phyloP scores from a whole-genome alignment of 2,888 invertebrate species.

The Lordiphosa fenestrarum region DNA sequence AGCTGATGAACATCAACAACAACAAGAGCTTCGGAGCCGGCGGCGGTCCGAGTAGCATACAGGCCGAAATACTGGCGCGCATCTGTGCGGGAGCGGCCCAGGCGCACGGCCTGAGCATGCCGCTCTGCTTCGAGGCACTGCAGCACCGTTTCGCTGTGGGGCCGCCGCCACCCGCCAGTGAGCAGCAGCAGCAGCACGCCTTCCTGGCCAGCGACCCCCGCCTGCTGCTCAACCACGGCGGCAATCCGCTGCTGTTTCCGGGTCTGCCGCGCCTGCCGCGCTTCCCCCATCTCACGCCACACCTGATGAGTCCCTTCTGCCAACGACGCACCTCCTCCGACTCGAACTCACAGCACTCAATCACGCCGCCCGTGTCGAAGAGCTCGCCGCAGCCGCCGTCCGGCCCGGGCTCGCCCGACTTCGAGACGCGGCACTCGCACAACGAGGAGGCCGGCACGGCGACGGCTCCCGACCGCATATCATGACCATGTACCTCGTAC shows the following conservation, averaged over 20 bases:
- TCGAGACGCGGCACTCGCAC: conserved; percentile 21
- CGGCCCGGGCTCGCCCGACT: conserved; percentile 57
- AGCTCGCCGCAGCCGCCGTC: conserved; percentile 14
- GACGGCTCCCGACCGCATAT: conserved; percentile 76
- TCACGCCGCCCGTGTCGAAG: conserved; percentile 79
- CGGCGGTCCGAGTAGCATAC: conserved; percentile 82
- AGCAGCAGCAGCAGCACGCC: conserved; percentile 28
- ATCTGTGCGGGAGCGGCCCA: conserved; percentile 85
- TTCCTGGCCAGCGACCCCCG: conserved; percentile 72
- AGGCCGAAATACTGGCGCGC: conserved; percentile 89
- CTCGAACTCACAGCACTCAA: conserved; percentile 82
- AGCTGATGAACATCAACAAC: conserved; percentile 64
- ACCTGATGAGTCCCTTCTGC: conserved; percentile 76
- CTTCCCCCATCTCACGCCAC: conserved; percentile 82
- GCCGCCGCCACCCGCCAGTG: conserved; percentile 17
- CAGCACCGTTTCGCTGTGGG: conserved; percentile 79
- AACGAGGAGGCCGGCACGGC: conserved; percentile 43
- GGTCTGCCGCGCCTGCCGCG: conserved; percentile 82
- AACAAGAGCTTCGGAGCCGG: conserved; percentile 37
- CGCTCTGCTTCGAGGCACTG: conserved; percentile 85
- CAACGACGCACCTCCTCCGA: conserved; percentile 80
- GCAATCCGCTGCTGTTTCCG: conserved; percentile 83
- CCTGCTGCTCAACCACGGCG: conserved; percentile 75
- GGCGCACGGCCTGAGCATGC: conserved; percentile 81
- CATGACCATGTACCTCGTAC: conserved; percentile 79